Percentiles rank a stretch among this genome's conserved stretches.
Conservation (phyloP, 53 echinoderm and acorn worm genomes). For the Mesocentrotus franciscanus region DNA sequence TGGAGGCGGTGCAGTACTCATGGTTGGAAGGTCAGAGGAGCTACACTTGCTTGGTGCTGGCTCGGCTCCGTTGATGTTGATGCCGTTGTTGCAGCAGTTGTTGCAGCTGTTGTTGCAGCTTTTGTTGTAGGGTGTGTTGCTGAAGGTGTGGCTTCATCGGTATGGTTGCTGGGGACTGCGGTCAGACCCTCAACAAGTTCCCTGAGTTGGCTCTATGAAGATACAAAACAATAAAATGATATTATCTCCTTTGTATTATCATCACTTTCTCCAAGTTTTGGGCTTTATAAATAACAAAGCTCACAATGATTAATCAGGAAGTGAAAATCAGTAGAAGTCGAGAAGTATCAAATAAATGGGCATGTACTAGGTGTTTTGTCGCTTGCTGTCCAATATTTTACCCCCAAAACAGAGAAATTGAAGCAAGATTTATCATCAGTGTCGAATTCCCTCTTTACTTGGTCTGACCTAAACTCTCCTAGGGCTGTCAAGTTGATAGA, state of each 20-base stretch:
- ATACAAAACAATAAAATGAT: neutral
- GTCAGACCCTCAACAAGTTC: slow-evolving; percentile 51
- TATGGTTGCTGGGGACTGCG: neutral
- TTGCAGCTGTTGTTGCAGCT: slow-evolving; percentile 7
- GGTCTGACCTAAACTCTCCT: too few relatives aligned
- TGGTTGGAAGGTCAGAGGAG: slow-evolving; percentile 10
- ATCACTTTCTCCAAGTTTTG: neutral
- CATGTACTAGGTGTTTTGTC: too few relatives aligned
- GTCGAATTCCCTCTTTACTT: too few relatives aligned
- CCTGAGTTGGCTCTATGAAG: slow-evolving; percentile 57
- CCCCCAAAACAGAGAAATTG: too few relatives aligned
- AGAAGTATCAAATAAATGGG: too few relatives aligned
- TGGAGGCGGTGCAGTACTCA: neutral
- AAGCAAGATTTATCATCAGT: too few relatives aligned
- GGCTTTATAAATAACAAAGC: neutral
- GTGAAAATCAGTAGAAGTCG: too few relatives aligned
- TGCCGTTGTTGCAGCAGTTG: neutral
- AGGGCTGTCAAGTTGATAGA: too few relatives aligned
- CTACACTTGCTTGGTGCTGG: neutral
- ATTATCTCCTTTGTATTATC: neutral
- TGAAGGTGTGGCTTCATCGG: neutral
- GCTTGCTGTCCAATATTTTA: too few relatives aligned
- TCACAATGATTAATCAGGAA: too few relatives aligned
- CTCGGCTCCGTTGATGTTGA: neutral
- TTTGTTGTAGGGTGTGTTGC: neutral